Percentiles rank a stretch among this genome's conserved stretches.
Evolutionary conservation across 2,888 invertebrate species (phyloP).

Genomic region (Athalia rosae): DNA sequence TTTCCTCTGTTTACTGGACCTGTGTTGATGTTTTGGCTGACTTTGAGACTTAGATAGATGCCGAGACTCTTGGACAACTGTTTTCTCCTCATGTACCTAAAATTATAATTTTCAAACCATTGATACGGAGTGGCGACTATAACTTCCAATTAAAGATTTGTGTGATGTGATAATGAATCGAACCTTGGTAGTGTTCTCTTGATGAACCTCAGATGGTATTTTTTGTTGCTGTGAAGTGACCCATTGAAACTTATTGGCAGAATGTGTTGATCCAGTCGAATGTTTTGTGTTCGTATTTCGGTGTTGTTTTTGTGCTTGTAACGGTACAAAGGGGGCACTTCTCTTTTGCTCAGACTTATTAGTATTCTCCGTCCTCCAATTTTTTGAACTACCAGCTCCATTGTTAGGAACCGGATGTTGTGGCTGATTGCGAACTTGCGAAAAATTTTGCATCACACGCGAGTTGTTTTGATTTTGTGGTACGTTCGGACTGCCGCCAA

Average conservation of each 20-base stretch:
- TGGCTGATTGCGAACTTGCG: conserved; percentile 48
- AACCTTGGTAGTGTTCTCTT: conserved; percentile 23
- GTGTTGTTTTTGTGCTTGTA: conserved; percentile 76
- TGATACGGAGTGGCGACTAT: background rate
- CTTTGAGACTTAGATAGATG: conserved; percentile 50
- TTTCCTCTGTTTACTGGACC: conserved; percentile 61
- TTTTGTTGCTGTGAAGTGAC: conserved; percentile 15
- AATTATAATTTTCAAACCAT: background rate
- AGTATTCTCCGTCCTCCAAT: conserved; percentile 71
- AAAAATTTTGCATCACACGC: conserved; percentile 51
- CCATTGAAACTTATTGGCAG: background rate
- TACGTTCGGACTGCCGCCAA: conserved; percentile 49
- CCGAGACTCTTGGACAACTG: conserved; percentile 2
- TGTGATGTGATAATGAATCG: background rate
- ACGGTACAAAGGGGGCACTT: conserved; percentile 75
- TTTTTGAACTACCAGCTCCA: conserved; percentile 59
- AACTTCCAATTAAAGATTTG: background rate
- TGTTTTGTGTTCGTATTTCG: conserved; percentile 54
- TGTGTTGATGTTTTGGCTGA: conserved; percentile 53
- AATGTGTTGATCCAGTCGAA: conserved; percentile 10
- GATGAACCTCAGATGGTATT: background rate
- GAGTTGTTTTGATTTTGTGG: conserved; percentile 41
- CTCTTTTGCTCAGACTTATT: conserved; percentile 56
- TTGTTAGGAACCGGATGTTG: conserved; percentile 21
- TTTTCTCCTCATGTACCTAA: conserved; percentile 22